phyloP scores from a whole-genome alignment of 2,113 vertebrate species.

The Crotophaga sulcirostris region DNA sequence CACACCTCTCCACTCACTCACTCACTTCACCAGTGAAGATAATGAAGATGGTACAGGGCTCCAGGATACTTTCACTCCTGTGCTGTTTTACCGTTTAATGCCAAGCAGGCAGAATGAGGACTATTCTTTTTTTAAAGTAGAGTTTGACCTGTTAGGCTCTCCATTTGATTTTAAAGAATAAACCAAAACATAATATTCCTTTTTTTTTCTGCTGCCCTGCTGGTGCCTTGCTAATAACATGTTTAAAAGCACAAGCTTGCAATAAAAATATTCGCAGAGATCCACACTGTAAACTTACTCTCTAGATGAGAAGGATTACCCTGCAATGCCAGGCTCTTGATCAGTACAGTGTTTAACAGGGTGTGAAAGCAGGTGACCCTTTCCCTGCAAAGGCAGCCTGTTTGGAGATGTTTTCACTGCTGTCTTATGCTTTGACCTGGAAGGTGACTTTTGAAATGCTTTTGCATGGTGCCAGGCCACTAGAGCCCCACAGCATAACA shows the following conservation, averaged over 20 bases:
- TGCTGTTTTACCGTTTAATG: constrained; percentile 23
- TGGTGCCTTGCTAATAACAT: neutral
- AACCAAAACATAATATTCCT: neutral
- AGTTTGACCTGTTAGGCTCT: neutral
- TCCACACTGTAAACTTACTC: neutral
- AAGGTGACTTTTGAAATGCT: neutral
- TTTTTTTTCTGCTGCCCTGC: neutral
- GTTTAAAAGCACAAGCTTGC: neutral
- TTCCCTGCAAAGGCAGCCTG: neutral
- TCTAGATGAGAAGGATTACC: neutral
- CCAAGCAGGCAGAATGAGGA: neutral
- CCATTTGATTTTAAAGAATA: neutral
- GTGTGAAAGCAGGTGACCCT: neutral
- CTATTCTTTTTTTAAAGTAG: neutral
- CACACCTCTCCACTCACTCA: constrained; percentile 63
- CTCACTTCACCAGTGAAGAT: constrained; percentile 56
- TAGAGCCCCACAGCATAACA: neutral
- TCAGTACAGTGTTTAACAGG: neutral
- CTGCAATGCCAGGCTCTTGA: neutral
- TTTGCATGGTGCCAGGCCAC: neutral
- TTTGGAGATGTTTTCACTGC: neutral
- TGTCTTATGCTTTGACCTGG: neutral
- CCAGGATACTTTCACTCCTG: neutral
- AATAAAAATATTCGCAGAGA: neutral
- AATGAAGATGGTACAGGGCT: constrained; percentile 56